Evolutionary conservation across 2,113 vertebrate species (phyloP), one percentile per base, ranked within the genome.

Genomic region (Myanophis thanlyinensis): DNA sequence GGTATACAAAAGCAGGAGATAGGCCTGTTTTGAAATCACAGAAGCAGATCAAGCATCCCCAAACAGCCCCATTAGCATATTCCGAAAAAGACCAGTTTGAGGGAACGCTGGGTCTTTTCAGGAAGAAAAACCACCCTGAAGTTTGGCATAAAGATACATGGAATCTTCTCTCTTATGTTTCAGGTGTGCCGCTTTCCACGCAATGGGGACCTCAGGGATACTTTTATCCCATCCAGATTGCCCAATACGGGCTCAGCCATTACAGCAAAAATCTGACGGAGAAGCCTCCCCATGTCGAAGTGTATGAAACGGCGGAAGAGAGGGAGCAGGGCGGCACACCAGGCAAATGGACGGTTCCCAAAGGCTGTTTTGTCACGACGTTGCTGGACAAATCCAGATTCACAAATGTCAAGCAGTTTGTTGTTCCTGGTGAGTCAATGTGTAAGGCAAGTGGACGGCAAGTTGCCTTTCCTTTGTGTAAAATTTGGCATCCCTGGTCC

Each of bases 151-250:
- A 35, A 80, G 73, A 23, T 44, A 35, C 8, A 80, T 1, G 35
- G 20, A 44, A 44, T 22, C 18, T 80, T 80, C 3, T 93, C 3
- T 93, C 93, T 47, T 85, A 1, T 94, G 22, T 92, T 51, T 0
- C 92, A 99, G 99, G 99, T 0, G 99, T 99, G 47, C 99, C 99
- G 0, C 96, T 99, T 47, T 99, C 99, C 94, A 99, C 99, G 0
- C 99, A 99, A 93, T 99, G 99, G 99, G 99, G 99, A 4, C 99
- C 99, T 87, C 99, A 99, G 96, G 99, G 99, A 95, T 99, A 99
- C 96, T 99, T 99, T 97, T 99, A 99, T 94, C 99, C 99, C 94
- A 99, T 99, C 98, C 99, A 99, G 98, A 99, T 99, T 15, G 98
- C 99, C 0, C 99, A 99, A 97, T 99, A 99, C 13, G 99, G 99